Evolutionary conservation across 2,113 vertebrate species (phyloP).

Genomic region (Cyphomyrus plagiostoma): DNA sequence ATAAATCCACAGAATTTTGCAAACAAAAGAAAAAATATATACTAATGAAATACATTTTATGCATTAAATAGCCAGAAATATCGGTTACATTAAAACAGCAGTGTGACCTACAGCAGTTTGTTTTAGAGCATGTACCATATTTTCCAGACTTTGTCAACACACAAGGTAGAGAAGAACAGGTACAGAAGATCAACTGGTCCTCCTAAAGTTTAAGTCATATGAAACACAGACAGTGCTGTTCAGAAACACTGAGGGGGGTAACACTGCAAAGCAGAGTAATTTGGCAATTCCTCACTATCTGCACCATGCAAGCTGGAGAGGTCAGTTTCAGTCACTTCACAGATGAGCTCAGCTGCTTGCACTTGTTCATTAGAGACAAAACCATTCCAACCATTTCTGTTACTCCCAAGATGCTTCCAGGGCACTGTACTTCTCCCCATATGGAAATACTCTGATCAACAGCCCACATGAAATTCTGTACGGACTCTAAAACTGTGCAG

Average conservation of each 20-base stretch:
- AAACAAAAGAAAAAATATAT: slow-evolving; percentile 10
- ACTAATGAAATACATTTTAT: neutral
- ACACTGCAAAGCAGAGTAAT: neutral
- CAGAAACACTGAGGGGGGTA: neutral
- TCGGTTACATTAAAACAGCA: slow-evolving; percentile 8
- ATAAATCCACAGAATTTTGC: slow-evolving; percentile 25
- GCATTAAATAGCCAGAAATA: neutral
- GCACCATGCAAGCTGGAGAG: neutral
- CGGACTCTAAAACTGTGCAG: neutral
- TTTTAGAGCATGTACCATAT: neutral
- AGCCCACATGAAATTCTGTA: slow-evolving; percentile 19
- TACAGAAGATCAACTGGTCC: slow-evolving; percentile 14
- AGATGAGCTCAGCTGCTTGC: neutral
- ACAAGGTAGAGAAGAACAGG: slow-evolving; percentile 2
- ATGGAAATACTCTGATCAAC: slow-evolving; percentile 12
- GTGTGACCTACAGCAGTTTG: slow-evolving; percentile 1
- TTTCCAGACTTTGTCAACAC: slow-evolving; percentile 2
- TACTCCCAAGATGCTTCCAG: neutral
- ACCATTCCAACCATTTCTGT: neutral
- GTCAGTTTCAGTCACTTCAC: neutral
- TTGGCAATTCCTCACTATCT: slow-evolving; percentile 3
- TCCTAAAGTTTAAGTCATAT: slow-evolving; percentile 14
- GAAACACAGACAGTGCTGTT: neutral
- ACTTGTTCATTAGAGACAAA: neutral
- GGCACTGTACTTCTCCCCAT: neutral